Evolutionary conservation across 2,113 vertebrate species (phyloP), one percentile per base, ranked within the genome.

Genomic region (Sander lucioperca): DNA sequence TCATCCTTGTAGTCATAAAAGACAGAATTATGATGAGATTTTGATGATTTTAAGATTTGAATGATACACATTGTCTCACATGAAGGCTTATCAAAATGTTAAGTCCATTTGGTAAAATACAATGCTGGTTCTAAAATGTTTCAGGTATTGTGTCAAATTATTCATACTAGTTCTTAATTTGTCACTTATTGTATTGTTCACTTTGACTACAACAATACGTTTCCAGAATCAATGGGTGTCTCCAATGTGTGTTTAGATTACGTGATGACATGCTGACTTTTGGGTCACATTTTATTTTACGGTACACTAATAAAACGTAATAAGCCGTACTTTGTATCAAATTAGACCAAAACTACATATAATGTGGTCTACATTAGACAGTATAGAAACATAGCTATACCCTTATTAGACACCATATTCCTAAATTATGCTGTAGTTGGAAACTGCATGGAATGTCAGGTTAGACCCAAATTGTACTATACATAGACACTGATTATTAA

Each of bases 11-110:
- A 8, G 7, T 27, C 53, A 61, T 53, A 23, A 47, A 80, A 51
- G 5, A 50, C 19, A 53, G 23, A 23, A 36, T 62, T 36, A 70
- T 51, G 64, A 63, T 72, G 54, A 54, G 51, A 54, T 25, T 72
- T 70, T 59, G 53, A 76, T 54, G 71, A 51, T 66, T 76, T 75
- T 19, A 57, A 47, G 51, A 70, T 6, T 56, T 39, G 48, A 61
- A 66, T 48, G 30, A 72, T 50, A 36, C 36, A 66, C 67, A 39
- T 77, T 39, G 56, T 57, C 47, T 57, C 50, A 79, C 64, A 63
- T 62, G 67, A 64, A 48, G 45, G 53, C 33, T 18, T 61, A 25
- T 27, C 9, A n/a, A 58, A 65, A 73, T 27, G 30, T n/a, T 43
- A 72, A 65, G 33, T 67, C 33, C 3, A 59, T 51, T 54, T 61